phyloP scores from a whole-genome alignment of 2,113 vertebrate genomes.

The Ameiurus melas region DNA sequence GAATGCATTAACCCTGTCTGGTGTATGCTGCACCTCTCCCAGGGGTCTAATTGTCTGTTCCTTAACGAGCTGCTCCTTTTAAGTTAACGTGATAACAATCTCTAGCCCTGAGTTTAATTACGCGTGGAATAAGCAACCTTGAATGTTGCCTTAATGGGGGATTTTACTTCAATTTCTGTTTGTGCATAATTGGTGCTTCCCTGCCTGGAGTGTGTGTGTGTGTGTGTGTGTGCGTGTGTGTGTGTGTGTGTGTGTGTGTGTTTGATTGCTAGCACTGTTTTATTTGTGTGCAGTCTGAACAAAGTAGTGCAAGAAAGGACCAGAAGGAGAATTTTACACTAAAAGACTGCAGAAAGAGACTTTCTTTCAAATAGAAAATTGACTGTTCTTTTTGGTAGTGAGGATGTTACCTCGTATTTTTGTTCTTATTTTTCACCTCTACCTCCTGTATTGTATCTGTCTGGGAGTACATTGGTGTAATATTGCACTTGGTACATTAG shows the following conservation, averaged over 20 bases:
- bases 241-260: conserved; percentile 39
- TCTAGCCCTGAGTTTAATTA: conserved; percentile 49
- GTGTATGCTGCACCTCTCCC: not conserved
- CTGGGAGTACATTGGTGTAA: not conserved
- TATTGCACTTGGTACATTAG: conserved; percentile 23
- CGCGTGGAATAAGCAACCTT: conserved; percentile 51
- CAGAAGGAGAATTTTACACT: not conserved
- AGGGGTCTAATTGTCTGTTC: conserved; percentile 53
- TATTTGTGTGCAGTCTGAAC: conserved; percentile 23
- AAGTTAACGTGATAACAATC: conserved; percentile 49
- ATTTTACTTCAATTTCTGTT: conserved; percentile 48
- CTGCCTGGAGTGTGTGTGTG: conserved; percentile 37
- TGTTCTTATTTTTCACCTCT: conserved; percentile 1
- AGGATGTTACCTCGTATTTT: not conserved
- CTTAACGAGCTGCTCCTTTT: conserved; percentile 46
- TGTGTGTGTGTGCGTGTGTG: conserved; percentile 42
- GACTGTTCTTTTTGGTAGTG: conserved; percentile 1
- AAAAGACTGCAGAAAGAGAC: not conserved
- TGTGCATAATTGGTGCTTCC: conserved; percentile 38
- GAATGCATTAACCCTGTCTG: conserved; percentile 48
- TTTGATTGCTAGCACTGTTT: conserved; percentile 26
- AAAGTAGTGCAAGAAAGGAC: conserved; percentile 1
- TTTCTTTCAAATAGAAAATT: not conserved
- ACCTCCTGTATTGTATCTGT: not conserved
- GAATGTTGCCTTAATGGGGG: conserved; percentile 36